phyloP scores from a whole-genome alignment of 2,888 invertebrate genomes.

The Protonemura montana region DNA sequence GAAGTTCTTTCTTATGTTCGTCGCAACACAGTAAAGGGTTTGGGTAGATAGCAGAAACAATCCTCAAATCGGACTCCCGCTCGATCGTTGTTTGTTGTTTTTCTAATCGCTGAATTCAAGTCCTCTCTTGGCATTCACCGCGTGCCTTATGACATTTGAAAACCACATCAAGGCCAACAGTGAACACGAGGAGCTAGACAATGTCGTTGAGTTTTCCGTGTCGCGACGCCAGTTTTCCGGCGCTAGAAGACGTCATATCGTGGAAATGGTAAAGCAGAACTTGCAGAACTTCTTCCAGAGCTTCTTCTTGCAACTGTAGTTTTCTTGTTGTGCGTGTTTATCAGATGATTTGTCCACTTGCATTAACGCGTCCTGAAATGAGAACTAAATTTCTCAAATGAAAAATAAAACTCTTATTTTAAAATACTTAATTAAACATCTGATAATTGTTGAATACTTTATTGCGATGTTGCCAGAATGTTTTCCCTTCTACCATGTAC shows the following conservation, averaged over 20 bases:
- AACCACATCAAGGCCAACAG: constrained; percentile 91
- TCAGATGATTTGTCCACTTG: neutral
- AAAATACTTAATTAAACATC: neutral
- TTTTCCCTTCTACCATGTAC: neutral
- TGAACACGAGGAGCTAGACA: constrained; percentile 86
- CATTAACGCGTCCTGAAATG: neutral
- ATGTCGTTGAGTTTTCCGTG: neutral
- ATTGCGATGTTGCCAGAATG: neutral
- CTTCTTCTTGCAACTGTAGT: neutral
- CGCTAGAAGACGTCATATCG: neutral
- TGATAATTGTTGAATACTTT: neutral
- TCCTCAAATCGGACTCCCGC: neutral
- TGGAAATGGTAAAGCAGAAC: neutral
- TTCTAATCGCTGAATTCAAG: constrained; percentile 59
- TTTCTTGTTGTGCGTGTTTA: neutral
- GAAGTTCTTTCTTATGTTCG: too few relatives aligned
- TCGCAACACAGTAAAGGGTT: too few relatives aligned
- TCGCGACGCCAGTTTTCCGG: neutral
- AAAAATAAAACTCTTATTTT: neutral
- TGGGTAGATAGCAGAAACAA: neutral
- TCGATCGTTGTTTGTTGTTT: neutral
- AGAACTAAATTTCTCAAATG: neutral
- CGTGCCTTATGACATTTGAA: constrained; percentile 92
- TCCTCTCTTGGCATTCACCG: constrained; percentile 99
- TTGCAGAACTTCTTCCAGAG: neutral